Evolutionary conservation across 1,140 invertebrate species (phyloP).

Genomic region (Ceratitis capitata): DNA sequence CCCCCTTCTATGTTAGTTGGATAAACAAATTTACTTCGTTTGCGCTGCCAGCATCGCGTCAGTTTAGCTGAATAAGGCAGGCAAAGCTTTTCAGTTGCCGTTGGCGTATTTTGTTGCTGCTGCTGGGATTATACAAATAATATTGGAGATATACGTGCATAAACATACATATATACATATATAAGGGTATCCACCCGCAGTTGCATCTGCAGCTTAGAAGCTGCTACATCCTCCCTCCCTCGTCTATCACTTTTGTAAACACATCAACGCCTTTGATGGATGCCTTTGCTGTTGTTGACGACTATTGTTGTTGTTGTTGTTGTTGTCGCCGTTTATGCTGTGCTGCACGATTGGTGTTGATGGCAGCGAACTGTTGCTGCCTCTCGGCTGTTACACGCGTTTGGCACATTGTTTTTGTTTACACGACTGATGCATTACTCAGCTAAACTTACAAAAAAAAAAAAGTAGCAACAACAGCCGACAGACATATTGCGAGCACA

Average conservation of each 20-base stretch:
- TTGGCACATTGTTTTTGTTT: slow-evolving; percentile 26
- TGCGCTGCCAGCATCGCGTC: not conserved
- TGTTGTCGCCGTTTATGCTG: not conserved
- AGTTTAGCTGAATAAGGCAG: no score
- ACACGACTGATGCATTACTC: slow-evolving; percentile 36
- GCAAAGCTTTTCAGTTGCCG: no score
- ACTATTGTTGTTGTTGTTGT: not conserved
- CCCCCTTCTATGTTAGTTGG: no score
- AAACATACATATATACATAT: not conserved
- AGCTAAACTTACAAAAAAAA: not conserved
- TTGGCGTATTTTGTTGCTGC: not conserved
- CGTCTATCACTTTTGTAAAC: slow-evolving; percentile 24
- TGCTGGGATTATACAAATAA: no score
- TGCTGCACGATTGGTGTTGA: not conserved
- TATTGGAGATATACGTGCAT: not conserved
- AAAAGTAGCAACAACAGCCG: not conserved
- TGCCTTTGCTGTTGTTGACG: not conserved
- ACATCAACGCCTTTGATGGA: slow-evolving; percentile 36
- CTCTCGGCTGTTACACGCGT: slow-evolving; percentile 21
- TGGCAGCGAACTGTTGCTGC: slow-evolving; percentile 6
- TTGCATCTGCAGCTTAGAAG: not conserved
- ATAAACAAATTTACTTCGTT: slow-evolving; percentile 27
- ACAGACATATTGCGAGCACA: no score
- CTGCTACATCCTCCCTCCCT: not conserved
- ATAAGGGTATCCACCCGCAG: not conserved